Conservation (phyloP, 1,140 invertebrate genomes). For the Drosophila subpulchrella region DNA sequence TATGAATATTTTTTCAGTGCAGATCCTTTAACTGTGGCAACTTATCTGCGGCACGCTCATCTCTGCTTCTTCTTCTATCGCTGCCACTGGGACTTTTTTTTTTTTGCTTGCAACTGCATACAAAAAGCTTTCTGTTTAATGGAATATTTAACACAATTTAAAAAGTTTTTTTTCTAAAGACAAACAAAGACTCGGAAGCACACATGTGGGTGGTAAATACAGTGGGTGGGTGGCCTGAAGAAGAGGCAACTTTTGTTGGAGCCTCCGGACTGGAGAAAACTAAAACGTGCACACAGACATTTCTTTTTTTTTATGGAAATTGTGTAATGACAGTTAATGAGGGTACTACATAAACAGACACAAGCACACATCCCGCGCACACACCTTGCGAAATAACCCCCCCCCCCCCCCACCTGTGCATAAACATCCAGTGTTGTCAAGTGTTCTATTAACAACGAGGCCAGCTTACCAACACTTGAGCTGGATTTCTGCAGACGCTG, state of each 20-base stretch:
- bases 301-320: constrained; percentile 77
- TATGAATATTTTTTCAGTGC: neutral
- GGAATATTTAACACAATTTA: constrained; percentile 83
- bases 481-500: constrained; percentile 34
- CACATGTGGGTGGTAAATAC: constrained; percentile 11
- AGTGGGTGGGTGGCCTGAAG: neutral
- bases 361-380: constrained; percentile 12
- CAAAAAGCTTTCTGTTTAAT: constrained; percentile 81
- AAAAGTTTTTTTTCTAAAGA: constrained; percentile 75
- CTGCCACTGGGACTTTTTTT: constrained; percentile 46
- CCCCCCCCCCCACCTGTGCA: constrained; percentile 37
- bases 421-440: constrained; percentile 75
- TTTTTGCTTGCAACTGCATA: constrained; percentile 58
- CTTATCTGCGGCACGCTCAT: constrained; percentile 55
- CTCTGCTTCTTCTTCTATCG: constrained; percentile 30
- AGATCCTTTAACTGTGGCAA: constrained; percentile 46
- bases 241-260: constrained; percentile 59
- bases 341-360: constrained; percentile 64
- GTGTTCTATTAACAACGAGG: constrained; percentile 77
- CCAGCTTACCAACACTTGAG: constrained; percentile 63
- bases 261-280: constrained; percentile 42
- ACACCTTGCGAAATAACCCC: neutral
- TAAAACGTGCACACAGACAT: constrained; percentile 35
- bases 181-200: constrained; percentile 74
- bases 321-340: constrained; percentile 82